These are phyloP conservation scores for Campylorhamphus procurvoides DNA, from an alignment of 2,113 vertebrate species.

Conservation along the genomic window DNA sequence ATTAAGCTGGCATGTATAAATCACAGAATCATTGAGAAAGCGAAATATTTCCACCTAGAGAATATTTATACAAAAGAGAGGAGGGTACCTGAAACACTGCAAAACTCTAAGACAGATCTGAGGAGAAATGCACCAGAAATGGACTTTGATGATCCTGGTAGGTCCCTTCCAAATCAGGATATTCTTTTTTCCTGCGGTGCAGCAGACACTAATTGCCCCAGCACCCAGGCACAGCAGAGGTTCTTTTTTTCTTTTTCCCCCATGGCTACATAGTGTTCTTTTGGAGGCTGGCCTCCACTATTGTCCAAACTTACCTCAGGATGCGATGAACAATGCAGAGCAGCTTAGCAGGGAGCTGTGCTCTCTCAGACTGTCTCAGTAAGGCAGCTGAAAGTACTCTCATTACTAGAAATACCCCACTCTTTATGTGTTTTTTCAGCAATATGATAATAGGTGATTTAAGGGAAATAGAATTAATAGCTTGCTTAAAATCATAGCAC, in stretches of 20 bases:
- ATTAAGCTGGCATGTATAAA: background rate
- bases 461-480: background rate
- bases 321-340: background rate
- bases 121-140: background rate
- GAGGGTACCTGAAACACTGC: background rate
- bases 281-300: background rate
- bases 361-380: background rate
- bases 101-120: background rate
- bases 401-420: background rate
- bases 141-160: background rate
- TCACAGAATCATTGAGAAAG: background rate
- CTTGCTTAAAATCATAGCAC: background rate
- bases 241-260: background rate
- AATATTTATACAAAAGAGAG: background rate
- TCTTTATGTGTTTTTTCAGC: background rate
- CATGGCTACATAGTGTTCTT: background rate
- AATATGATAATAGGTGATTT: background rate
- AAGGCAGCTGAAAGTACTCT: background rate
- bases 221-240: background rate
- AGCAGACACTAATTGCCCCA: background rate
- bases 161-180: background rate
- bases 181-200: background rate
- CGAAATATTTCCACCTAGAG: background rate
- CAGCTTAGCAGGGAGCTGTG: background rate
- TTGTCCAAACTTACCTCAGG: no score